Conservation (phyloP, 2,113 vertebrate genomes). For the Pachycephala philippinensis region DNA sequence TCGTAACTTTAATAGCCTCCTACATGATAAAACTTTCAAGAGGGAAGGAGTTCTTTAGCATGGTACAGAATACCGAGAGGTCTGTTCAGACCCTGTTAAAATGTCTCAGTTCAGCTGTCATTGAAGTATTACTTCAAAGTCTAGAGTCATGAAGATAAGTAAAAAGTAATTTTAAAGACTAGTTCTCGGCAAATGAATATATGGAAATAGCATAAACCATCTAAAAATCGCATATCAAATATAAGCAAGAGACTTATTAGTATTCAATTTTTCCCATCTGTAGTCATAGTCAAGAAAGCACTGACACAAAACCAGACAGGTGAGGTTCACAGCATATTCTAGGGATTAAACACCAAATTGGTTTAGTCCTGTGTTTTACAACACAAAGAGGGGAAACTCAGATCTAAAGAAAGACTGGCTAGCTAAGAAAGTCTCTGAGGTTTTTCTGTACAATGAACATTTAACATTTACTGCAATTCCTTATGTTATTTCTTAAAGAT, state of each 20-base stretch:
- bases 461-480: constrained; percentile 20
- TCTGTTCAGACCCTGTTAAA: constrained; percentile 37
- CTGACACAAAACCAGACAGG: background rate
- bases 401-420: background rate
- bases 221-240: background rate
- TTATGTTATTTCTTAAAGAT: constrained; percentile 12
- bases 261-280: constrained; percentile 36
- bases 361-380: constrained; percentile 31
- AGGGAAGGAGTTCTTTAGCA: constrained; percentile 47
- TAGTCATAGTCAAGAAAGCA: constrained; percentile 32
- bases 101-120: constrained; percentile 60
- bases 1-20: constrained; percentile 74
- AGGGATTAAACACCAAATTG: constrained; percentile 16
- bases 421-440: background rate
- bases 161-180: constrained; percentile 66
- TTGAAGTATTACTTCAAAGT: constrained; percentile 65
- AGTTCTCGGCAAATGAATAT: constrained; percentile 48
- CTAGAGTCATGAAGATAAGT: constrained; percentile 58
- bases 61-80: constrained; percentile 59
- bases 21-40: constrained; percentile 75
- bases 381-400: background rate
- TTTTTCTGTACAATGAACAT: background rate
- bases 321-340: background rate
- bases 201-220: constrained; percentile 40
- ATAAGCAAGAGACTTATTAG: constrained; percentile 46